Percentiles rank a stretch among this genome's conserved stretches.
Conservation (phyloP, 2,888 invertebrate genomes). For the Phasia obesa region DNA sequence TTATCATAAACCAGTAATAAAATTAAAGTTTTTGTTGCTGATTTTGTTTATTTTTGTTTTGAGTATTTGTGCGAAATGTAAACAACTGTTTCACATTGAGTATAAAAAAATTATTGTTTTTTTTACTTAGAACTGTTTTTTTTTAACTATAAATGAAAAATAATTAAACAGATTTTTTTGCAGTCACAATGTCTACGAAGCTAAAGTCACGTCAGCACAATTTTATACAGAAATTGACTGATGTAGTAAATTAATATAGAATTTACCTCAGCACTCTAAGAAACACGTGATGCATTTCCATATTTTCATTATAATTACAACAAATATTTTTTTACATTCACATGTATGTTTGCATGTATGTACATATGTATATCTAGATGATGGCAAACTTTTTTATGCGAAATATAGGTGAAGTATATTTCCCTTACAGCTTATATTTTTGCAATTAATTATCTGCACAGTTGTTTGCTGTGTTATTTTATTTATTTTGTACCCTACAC, state of each 20-base stretch:
- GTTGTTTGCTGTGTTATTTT: neutral
- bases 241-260: constrained; percentile 21
- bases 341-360: too few relatives aligned
- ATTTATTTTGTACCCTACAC: too few relatives aligned
- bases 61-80: constrained; percentile 5
- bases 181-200: constrained; percentile 75
- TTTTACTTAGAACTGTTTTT: constrained; percentile 11
- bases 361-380: too few relatives aligned
- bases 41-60: neutral
- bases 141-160: constrained; percentile 35
- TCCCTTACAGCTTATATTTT: constrained; percentile 35
- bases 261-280: constrained; percentile 3
- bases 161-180: constrained; percentile 67
- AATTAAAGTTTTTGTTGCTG: constrained; percentile 2
- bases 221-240: constrained; percentile 7
- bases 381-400: neutral
- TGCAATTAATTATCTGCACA: neutral
- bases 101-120: constrained; percentile 35
- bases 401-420: constrained; percentile 54
- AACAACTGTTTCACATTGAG: constrained; percentile 43
- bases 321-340: neutral
- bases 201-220: constrained; percentile 69
- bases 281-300: constrained; percentile 54
- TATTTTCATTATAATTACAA: constrained; percentile 1
- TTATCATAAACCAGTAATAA: constrained; percentile 9